Evolutionary conservation across 2,888 invertebrate genomes (phyloP).

Genomic region (Nymphalis urticae): DNA sequence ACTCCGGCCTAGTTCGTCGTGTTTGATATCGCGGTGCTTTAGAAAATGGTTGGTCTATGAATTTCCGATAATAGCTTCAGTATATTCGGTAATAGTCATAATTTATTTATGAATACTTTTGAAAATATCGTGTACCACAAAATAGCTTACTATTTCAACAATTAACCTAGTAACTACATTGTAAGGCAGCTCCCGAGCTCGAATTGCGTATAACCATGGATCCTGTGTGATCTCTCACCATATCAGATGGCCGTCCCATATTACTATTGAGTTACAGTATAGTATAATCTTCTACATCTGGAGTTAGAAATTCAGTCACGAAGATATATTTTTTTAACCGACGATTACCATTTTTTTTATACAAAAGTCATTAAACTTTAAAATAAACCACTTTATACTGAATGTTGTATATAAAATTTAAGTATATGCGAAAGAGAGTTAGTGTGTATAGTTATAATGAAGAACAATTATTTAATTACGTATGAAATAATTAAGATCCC

Average conservation of each 20-base stretch:
- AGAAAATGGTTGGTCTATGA: conserved; percentile 32
- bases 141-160: background rate
- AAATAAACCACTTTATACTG: background rate
- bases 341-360: too few relatives aligned
- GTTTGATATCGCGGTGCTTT: conserved; percentile 27
- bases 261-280: too few relatives aligned
- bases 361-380: too few relatives aligned
- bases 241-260: too few relatives aligned
- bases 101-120: conserved; percentile 29
- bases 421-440: background rate
- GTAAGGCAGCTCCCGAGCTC: too few relatives aligned
- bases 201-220: too few relatives aligned
- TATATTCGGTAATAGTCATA: conserved; percentile 28
- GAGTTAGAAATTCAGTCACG: too few relatives aligned
- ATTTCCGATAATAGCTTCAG: conserved; percentile 30
- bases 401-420: background rate
- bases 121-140: conserved; percentile 12
- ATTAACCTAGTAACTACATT: too few relatives aligned
- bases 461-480: conserved; percentile 8
- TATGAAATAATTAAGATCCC: conserved; percentile 5
- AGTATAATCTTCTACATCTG: too few relatives aligned
- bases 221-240: too few relatives aligned
- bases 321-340: too few relatives aligned
- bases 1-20: conserved; percentile 26
- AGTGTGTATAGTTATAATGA: background rate